Evolutionary conservation across 2,888 invertebrate genomes (phyloP), one percentile per base, ranked within the genome.

Genomic region (Dasysyrphus albostriatus): DNA sequence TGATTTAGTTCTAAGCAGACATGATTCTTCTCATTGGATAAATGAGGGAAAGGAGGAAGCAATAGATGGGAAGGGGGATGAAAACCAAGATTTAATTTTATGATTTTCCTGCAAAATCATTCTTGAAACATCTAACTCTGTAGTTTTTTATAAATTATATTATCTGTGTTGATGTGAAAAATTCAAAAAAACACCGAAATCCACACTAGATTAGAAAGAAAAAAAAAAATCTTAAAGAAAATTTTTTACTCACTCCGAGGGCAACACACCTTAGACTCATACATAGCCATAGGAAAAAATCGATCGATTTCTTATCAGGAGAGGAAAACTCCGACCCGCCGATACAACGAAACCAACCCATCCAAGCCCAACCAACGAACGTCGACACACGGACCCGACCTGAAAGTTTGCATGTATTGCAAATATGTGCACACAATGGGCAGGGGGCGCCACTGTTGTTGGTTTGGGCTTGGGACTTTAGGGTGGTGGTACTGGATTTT

Each of bases 231-330:
- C 51, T 72, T 29, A 47, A 73, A 79, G 61, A 65, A 85, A 77
- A 61, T 51, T 79, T 63, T 87, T 61, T 83, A 75, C 78, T 77
- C 88, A 85, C 79, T 78, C 73, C 79, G 91, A 91, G 92, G 91
- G 91, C 91, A 92, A 92, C 92, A 92, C 92, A 92, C 92, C 92
- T 92, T 92, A 91, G 90, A 90, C 90, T 90, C 90, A 89, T 91
- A 92, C 90, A 91, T 90, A 91, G 90, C 90, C 89, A 90, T 89
- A 88, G 73, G 88, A 88, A 89, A 89, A 89, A 89, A 89, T 89
- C 89, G 89, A 89, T 89, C 88, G 88, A 88, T 88, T 89, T 88
- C 88, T 88, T 88, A 88, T 84, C 88, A 88, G 85, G 83, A 88
- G 80, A 77, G 83, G 84, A 84, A 84, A 77, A 88, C 77, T 83